These are phyloP conservation scores for Drosophila mimica DNA, from an alignment of 2,888 invertebrate genomes.

Conservation along the genomic window DNA sequence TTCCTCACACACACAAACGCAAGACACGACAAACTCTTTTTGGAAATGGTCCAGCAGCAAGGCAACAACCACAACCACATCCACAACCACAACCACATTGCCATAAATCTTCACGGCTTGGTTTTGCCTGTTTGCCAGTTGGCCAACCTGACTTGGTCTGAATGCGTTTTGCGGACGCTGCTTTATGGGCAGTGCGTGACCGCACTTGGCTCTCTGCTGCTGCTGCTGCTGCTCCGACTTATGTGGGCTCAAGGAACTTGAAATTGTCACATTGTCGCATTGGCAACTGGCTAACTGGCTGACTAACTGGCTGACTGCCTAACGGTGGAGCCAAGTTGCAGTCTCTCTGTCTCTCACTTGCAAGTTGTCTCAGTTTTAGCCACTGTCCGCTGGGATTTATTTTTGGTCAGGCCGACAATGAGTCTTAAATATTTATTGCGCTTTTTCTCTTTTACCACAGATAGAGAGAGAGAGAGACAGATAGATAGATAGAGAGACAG, in stretches of 20 bases:
- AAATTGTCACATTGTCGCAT: slow-evolving; percentile 69
- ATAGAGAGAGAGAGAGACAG: background rate
- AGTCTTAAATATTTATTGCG: slow-evolving; percentile 55
- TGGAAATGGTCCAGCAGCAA: slow-evolving; percentile 56
- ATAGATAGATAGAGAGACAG: background rate
- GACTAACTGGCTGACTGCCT: slow-evolving; percentile 64
- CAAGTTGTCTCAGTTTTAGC: slow-evolving; percentile 19
- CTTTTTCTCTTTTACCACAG: slow-evolving; percentile 8
- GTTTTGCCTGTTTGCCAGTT: slow-evolving; percentile 36
- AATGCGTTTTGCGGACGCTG: slow-evolving; percentile 29
- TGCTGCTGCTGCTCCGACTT: slow-evolving; percentile 29
- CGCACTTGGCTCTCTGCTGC: slow-evolving; percentile 25
- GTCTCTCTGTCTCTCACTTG: background rate
- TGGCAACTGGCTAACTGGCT: slow-evolving; percentile 3
- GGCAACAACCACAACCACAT: background rate
- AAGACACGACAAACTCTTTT: slow-evolving; percentile 74
- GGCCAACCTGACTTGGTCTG: slow-evolving; percentile 61
- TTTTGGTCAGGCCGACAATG: slow-evolving; percentile 55
- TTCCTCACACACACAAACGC: slow-evolving; percentile 67
- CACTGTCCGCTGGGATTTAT: slow-evolving; percentile 43
- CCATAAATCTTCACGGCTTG: slow-evolving; percentile 71
- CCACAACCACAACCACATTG: slow-evolving; percentile 46
- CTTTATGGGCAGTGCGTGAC: slow-evolving; percentile 76
- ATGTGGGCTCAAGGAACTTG: slow-evolving; percentile 80
- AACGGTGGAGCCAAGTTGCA: slow-evolving; percentile 60